phyloP scores from a whole-genome alignment of 2,797 vertebrate genomes.

The Myotis findleyi region DNA sequence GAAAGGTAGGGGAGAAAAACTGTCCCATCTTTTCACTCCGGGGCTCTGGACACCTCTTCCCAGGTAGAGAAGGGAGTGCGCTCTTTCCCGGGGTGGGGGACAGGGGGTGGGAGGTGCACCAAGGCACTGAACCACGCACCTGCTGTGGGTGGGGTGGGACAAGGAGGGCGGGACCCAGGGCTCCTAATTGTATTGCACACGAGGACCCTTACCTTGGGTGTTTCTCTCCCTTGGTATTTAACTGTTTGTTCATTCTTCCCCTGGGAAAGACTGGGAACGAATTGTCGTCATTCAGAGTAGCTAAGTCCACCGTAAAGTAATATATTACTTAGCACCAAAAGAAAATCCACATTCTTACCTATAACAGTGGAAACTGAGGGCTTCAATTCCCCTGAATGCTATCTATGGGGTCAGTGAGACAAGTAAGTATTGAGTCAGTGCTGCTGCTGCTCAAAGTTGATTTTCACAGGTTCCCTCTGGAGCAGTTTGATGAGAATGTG shows the following conservation, averaged over 20 bases:
- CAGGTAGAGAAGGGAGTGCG: neutral
- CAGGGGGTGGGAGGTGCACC: too few species aligned
- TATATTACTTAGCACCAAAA: neutral
- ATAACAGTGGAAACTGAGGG: neutral
- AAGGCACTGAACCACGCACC: too few species aligned
- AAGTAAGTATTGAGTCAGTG: neutral
- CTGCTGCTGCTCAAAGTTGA: neutral
- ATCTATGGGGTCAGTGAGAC: neutral
- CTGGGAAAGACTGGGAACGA: neutral
- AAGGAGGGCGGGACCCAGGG: neutral
- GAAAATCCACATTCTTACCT: neutral
- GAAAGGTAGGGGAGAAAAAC: neutral
- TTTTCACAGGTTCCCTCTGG: constrained; percentile 41
- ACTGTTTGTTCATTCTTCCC: neutral
- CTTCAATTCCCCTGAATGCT: neutral
- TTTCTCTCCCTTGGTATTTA: neutral
- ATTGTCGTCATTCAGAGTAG: neutral
- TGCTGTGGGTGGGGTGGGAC: too few species aligned
- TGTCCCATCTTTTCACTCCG: neutral
- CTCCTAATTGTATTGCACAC: neutral
- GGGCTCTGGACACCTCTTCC: neutral
- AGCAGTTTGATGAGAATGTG: constrained; percentile 6
- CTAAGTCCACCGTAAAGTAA: neutral
- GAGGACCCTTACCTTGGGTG: neutral
- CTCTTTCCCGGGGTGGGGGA: neutral